Evolutionary conservation across 1,140 invertebrate species (phyloP).

Genomic region (Tetramorium alpestre): DNA sequence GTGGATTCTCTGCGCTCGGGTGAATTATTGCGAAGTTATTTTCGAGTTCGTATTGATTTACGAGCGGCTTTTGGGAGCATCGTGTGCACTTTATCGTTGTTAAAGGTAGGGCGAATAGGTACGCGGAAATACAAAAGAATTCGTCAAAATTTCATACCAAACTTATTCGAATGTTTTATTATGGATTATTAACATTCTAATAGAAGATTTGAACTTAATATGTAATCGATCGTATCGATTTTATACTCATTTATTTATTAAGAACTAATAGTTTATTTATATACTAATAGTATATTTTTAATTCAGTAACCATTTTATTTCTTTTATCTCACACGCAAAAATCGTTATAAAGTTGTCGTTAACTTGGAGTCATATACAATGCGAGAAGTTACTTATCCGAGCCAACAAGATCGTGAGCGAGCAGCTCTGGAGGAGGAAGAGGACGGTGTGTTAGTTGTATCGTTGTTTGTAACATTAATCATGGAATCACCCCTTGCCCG

Average conservation of each 20-base stretch:
- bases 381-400: conserved; percentile 52
- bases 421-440: conserved; percentile 15
- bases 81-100: conserved; percentile 78
- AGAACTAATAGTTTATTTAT: neutral
- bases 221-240: neutral
- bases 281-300: too few species aligned
- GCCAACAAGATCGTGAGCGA: conserved; percentile 36
- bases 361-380: conserved; percentile 39
- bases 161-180: conserved; percentile 2
- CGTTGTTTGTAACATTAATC: conserved; percentile 76
- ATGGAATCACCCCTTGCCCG: conserved; percentile 72
- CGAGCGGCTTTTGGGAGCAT: conserved; percentile 75
- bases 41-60: conserved; percentile 82
- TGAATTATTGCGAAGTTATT: conserved; percentile 81
- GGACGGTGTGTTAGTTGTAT: conserved; percentile 59
- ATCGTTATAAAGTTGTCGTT: conserved; percentile 47
- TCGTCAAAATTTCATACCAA: conserved; percentile 51
- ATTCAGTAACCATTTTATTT: conserved; percentile 48
- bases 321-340: conserved; percentile 2
- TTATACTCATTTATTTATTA: neutral
- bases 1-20: conserved; percentile 63
- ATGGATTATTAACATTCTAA: neutral
- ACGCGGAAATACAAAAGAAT: conserved; percentile 56
- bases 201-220: neutral
- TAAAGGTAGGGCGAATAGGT: conserved; percentile 78